phyloP scores from a whole-genome alignment of 1,140 invertebrate species.

The Drosophila yakuba region DNA sequence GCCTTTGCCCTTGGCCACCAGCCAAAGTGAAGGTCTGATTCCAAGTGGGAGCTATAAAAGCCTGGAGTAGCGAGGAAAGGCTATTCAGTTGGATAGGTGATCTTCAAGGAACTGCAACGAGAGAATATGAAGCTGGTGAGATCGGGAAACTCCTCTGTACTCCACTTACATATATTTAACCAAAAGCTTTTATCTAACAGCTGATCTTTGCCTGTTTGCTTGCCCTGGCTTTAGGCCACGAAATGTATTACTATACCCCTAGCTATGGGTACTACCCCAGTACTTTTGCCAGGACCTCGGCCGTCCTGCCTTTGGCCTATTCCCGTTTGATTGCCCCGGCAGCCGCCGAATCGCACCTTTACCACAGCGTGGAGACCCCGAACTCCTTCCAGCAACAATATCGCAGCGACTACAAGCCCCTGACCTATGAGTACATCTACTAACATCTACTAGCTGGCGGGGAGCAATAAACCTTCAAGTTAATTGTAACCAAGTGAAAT shows the following conservation, averaged over 20 bases:
- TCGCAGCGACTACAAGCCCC: constrained; percentile 72
- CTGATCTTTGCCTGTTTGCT: constrained; percentile 60
- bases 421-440: constrained; percentile 74
- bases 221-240: constrained; percentile 46
- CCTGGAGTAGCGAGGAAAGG: not conserved
- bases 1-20: constrained; percentile 66
- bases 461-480: constrained; percentile 12
- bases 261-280: constrained; percentile 43
- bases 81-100: constrained; percentile 44
- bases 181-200: constrained; percentile 17
- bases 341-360: constrained; percentile 61
- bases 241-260: constrained; percentile 65
- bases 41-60: constrained; percentile 59
- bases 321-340: constrained; percentile 55
- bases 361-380: constrained; percentile 74
- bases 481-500: constrained; percentile 49
- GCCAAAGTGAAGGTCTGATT: constrained; percentile 22
- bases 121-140: constrained; percentile 70
- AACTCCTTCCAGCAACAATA: constrained; percentile 80
- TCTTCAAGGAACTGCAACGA: constrained; percentile 24
- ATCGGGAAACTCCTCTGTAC: not conserved
- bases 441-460: constrained; percentile 51
- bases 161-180: not conserved
- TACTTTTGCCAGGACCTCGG: constrained; percentile 31
- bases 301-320: constrained; percentile 65